Conservation (phyloP, 2,797 vertebrate genomes). For the Syndactyla subalaris region DNA sequence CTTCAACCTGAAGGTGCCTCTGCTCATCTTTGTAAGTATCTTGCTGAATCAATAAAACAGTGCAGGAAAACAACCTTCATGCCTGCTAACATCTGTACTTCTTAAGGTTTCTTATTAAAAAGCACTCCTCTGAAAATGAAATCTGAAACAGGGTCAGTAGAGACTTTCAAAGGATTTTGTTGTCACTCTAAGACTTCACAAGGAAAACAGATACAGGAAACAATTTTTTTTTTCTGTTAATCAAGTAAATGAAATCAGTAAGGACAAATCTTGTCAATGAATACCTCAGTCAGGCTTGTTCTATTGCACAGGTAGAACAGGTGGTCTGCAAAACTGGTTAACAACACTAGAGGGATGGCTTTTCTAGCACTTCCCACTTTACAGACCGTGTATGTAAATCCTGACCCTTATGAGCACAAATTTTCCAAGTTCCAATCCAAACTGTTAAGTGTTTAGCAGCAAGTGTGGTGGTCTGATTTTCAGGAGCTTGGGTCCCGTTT, state of each 20-base stretch:
- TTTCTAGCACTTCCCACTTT: background rate
- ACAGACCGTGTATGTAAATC: background rate
- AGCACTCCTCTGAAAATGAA: background rate
- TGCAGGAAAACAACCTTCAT: background rate
- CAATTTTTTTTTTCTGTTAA: background rate
- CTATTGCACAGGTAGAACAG: background rate
- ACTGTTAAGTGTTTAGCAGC: background rate
- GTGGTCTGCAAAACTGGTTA: background rate
- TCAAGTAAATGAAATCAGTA: background rate
- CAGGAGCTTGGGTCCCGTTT: background rate
- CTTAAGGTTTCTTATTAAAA: background rate
- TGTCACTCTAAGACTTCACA: background rate
- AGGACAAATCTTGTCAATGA: background rate
- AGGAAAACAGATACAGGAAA: background rate
- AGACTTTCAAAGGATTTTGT: background rate
- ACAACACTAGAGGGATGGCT: background rate
- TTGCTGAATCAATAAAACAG: background rate
- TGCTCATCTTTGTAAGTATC: background rate
- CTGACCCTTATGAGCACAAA: background rate
- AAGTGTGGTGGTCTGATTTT: background rate
- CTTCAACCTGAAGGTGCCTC: background rate
- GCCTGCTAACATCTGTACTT: background rate
- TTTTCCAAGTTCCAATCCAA: background rate
- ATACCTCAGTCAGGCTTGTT: background rate
- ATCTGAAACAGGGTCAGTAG: background rate